Base-by-base conservation (phyloP, 2,888 invertebrate genomes). In the Phengaris arion region DNA sequence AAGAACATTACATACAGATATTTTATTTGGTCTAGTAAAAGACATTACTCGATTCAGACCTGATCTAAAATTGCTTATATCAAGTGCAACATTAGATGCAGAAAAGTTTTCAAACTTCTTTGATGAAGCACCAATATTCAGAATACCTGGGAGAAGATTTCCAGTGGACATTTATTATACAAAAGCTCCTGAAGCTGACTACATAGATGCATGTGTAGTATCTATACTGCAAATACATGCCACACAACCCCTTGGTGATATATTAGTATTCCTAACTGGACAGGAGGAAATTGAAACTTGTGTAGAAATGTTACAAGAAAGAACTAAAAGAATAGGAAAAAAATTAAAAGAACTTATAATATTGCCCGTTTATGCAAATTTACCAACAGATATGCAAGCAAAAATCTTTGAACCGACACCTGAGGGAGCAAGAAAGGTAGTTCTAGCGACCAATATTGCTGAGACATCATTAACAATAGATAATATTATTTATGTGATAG, bases 151-250 rank as follows among this genome's bases (percentile, higher is more conserved):
- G n/a, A 94, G 99, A 82, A 94, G 99, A 80, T 99, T 98, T 94
- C 99, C 99, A 2, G 99, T 99, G 0, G 98, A 99, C 87, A 98
- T 99, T 83, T 99, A 98, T 89, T 99, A 99, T 86, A 99, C 99
- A 0, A 98, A 99, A 94, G 99, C 99, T 0, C 99, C 99, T 0
- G 99, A 99, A 93, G 99, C 99, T 2, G 99, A 99, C 93, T 99
- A 99, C 88, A 96, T 99, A 73, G 99, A 99, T 89, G 99, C 99
- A 0, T 97, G 98, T 86, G 98, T 99, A n/a, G 98, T 99, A 0
- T 98, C 99, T 0, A 96, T 99, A 52, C 93, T 99, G 79, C 99
- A 99, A 93, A 99, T 99, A 81, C 99, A 99, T 90, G 97, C 98
- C 7, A 99, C 99, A 0, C 99, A 99, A 89, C 98, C 99, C 0